Evolutionary conservation across 1,140 invertebrate genomes (phyloP).

Genomic region (Drosophila aff.): DNA sequence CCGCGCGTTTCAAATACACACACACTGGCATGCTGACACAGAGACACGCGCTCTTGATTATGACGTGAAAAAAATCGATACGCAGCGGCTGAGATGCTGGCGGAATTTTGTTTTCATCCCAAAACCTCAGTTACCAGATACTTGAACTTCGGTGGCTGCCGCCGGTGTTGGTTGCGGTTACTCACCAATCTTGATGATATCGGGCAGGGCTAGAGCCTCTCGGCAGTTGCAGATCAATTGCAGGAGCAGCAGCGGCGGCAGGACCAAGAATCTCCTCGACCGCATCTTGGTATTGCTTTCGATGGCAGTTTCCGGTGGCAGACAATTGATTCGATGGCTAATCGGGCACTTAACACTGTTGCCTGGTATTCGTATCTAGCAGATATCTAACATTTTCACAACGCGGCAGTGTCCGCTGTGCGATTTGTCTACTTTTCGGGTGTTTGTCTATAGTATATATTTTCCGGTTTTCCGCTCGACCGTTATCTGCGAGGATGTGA

Average conservation of each 20-base stretch:
- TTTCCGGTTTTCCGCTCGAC: slow-evolving; percentile 8
- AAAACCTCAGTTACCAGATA: neutral
- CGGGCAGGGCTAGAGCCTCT: slow-evolving; percentile 56
- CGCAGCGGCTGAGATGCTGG: slow-evolving; percentile 31
- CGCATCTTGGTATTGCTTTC: slow-evolving; percentile 43
- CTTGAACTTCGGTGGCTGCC: neutral
- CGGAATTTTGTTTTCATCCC: slow-evolving; percentile 18
- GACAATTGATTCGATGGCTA: neutral
- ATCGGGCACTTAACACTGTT: slow-evolving; percentile 24
- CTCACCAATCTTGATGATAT: slow-evolving; percentile 83
- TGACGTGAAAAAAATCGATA: slow-evolving; percentile 81
- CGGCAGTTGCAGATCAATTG: slow-evolving; percentile 46
- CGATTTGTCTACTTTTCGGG: slow-evolving; percentile 18
- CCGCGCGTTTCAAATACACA: slow-evolving; percentile 19
- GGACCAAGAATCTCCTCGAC: slow-evolving; percentile 19
- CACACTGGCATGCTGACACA: slow-evolving; percentile 39
- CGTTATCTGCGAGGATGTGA: slow-evolving; percentile 57
- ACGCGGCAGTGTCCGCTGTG: slow-evolving; percentile 27
- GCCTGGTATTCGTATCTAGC: slow-evolving; percentile 5
- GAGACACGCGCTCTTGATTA: slow-evolving; percentile 64
- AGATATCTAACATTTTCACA: slow-evolving; percentile 41
- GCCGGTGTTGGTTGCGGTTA: neutral
- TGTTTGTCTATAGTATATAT: neutral
- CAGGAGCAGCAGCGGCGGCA: slow-evolving; percentile 48
- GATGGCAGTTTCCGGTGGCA: slow-evolving; percentile 14